Conservation (phyloP, 2,888 invertebrate species). For the Chrysotoxum bicinctum region DNA sequence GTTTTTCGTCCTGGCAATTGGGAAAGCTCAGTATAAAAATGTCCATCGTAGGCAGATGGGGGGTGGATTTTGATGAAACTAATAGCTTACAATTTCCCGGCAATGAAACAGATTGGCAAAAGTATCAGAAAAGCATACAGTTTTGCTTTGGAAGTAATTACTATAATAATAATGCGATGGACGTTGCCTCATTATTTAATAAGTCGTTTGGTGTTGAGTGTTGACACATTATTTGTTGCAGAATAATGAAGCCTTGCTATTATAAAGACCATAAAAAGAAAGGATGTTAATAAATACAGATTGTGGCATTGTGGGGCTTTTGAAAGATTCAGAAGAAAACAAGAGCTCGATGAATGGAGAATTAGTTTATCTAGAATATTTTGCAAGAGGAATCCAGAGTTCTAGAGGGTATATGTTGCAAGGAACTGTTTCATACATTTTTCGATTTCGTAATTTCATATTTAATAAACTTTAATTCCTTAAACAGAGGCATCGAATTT, state of each 20-base stretch:
- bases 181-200: slow-evolving; percentile 59
- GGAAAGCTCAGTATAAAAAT: slow-evolving; percentile 38
- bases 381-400: no score
- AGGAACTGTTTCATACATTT: no score
- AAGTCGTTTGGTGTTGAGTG: slow-evolving; percentile 64
- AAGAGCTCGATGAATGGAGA: no score
- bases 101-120: slow-evolving; percentile 69
- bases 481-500: no score
- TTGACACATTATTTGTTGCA: slow-evolving; percentile 45
- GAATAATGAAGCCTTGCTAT: background rate
- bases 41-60: slow-evolving; percentile 1
- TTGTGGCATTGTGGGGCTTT: background rate
- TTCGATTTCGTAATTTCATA: no score
- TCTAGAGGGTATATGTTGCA: no score
- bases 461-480: no score
- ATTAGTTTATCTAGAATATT: no score
- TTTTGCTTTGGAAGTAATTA: slow-evolving; percentile 58
- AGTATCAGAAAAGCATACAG: slow-evolving; percentile 44
- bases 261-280: background rate
- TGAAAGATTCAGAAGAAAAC: background rate
- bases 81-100: slow-evolving; percentile 67
- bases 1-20: background rate
- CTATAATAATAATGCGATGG: slow-evolving; percentile 57
- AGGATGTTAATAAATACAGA: background rate
- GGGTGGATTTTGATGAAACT: slow-evolving; percentile 24